These are phyloP conservation scores for Sebastes iracundus DNA, from an alignment of 2,797 vertebrate species.

Conservation along the genomic window DNA sequence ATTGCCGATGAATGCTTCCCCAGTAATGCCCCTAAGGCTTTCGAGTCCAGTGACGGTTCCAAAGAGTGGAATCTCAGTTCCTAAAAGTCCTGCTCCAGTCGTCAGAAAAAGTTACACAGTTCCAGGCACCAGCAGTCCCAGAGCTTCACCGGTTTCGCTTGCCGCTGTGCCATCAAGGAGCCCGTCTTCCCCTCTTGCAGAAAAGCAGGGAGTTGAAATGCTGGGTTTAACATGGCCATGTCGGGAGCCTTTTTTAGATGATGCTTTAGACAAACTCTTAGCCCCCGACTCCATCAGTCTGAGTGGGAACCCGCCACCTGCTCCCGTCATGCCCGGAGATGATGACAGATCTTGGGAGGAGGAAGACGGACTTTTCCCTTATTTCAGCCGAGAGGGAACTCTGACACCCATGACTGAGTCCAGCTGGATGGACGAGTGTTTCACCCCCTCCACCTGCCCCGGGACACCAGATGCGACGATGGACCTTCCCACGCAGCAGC, in stretches of 20 bases:
- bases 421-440: conserved; percentile 80
- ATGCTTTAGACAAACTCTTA: conserved; percentile 74
- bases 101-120: conserved; percentile 57
- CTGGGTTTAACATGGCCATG: conserved; percentile 69
- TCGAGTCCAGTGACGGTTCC: conserved; percentile 51
- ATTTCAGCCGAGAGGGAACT: conserved; percentile 61
- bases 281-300: conserved; percentile 39
- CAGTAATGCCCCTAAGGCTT: conserved; percentile 21
- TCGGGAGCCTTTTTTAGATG: conserved; percentile 62
- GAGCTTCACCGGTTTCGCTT: conserved; percentile 48
- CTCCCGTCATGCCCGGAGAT: conserved; percentile 35
- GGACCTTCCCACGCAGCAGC: conserved; percentile 79
- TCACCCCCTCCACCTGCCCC: conserved; percentile 74
- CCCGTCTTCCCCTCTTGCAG: conserved; percentile 5
- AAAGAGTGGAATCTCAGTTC: conserved; percentile 28
- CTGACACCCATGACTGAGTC: conserved; percentile 78
- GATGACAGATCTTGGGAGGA: conserved; percentile 71
- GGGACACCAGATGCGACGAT: conserved; percentile 71
- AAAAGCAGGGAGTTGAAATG: conserved; percentile 30
- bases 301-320: conserved; percentile 47
- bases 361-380: conserved; percentile 64
- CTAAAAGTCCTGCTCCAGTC: conserved; percentile 53
- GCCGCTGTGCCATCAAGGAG: conserved; percentile 10
- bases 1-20: conserved; percentile 12
- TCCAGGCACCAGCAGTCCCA: conserved; percentile 49